Evolutionary conservation across 2,888 invertebrate genomes (phyloP).

Genomic region (Brachypterus glaber): DNA sequence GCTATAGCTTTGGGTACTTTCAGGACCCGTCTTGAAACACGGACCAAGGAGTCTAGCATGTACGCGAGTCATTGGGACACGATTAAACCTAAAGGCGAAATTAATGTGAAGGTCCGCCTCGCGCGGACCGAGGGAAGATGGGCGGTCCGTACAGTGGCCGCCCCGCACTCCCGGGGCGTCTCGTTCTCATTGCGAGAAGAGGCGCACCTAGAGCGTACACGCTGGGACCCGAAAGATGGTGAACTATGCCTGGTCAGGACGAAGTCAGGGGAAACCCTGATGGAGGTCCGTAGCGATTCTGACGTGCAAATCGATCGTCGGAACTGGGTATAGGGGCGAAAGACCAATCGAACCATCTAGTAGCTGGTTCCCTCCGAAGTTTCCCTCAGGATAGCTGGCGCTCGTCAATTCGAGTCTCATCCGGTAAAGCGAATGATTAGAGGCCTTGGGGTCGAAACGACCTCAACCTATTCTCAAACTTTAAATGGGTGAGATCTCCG

Average conservation of each 20-base stretch:
- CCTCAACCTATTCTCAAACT: constrained; percentile 70
- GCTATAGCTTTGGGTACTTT: no score
- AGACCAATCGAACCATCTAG: constrained; percentile 68
- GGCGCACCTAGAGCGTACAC: constrained; percentile 54
- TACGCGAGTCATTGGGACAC: no score
- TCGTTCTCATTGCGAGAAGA: constrained; percentile 39
- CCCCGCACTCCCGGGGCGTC: constrained; percentile 43
- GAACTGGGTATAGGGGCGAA: constrained; percentile 65
- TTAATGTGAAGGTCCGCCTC: no score
- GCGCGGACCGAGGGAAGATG: no score
- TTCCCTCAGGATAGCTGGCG: constrained; percentile 70
- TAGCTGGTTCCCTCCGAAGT: constrained; percentile 70
- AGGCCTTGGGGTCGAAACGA: constrained; percentile 59
- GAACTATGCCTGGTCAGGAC: constrained; percentile 63
- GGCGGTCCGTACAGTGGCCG: constrained; percentile 11
- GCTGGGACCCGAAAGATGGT: constrained; percentile 64
- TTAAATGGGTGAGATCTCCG: constrained; percentile 62
- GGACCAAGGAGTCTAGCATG: no score
- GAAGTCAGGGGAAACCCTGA: constrained; percentile 61
- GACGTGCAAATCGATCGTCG: constrained; percentile 73
- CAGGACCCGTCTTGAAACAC: no score
- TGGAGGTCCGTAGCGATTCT: constrained; percentile 66
- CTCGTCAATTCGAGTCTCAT: constrained; percentile 51
- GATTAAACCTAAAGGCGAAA: no score
- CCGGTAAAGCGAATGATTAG: constrained; percentile 69